phyloP scores from a whole-genome alignment of 2,113 vertebrate species.

The Catharus fuscescens region DNA sequence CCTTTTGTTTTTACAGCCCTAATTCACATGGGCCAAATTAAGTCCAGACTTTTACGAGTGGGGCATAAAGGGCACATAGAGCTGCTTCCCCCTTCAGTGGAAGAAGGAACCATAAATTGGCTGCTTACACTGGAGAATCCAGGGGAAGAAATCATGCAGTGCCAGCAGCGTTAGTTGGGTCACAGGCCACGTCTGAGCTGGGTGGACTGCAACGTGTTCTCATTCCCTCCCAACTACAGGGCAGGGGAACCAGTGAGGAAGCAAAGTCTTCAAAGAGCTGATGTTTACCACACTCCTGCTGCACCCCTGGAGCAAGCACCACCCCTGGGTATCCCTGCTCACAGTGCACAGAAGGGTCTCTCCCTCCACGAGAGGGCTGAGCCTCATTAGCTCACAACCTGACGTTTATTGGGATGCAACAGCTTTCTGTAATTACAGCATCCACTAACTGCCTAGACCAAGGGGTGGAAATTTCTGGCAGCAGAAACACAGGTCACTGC shows the following conservation, averaged over 20 bases:
- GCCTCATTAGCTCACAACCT: constrained; percentile 34
- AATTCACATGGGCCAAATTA: constrained; percentile 51
- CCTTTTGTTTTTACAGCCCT: constrained; percentile 50
- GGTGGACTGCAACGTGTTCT: background rate
- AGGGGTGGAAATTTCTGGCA: background rate
- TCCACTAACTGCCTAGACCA: background rate
- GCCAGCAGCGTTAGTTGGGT: constrained; percentile 42
- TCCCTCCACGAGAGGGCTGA: background rate
- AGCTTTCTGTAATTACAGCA: constrained; percentile 31
- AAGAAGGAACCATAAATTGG: constrained; percentile 47
- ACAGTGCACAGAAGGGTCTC: background rate
- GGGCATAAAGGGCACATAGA: constrained; percentile 39
- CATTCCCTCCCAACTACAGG: background rate
- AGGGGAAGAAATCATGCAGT: constrained; percentile 20
- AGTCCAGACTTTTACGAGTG: constrained; percentile 34
- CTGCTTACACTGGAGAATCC: constrained; percentile 36
- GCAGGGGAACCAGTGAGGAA: background rate
- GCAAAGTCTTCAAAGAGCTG: background rate
- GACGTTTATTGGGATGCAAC: constrained; percentile 8
- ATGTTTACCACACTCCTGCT: background rate
- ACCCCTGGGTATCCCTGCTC: background rate
- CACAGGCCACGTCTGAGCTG: background rate
- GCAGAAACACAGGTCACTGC: background rate
- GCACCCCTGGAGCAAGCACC: background rate
- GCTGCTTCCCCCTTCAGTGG: constrained; percentile 10